Evolutionary conservation across 2,888 invertebrate species (phyloP).

Genomic region (Cerastis rubricosa): DNA sequence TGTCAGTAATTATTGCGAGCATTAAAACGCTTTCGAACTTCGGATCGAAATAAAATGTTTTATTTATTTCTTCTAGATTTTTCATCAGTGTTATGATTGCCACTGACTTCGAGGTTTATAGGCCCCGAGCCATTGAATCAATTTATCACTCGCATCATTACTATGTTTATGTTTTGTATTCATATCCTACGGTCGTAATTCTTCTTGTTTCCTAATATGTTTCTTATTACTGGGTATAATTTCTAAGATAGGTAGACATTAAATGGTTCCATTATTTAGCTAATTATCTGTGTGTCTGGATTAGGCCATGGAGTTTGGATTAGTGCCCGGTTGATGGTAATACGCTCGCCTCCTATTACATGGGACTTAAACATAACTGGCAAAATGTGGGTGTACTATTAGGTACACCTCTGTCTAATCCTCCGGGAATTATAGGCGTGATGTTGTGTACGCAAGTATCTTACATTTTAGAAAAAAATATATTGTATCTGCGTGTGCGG

Average conservation of each 20-base stretch:
- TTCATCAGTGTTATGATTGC: conserved; percentile 70
- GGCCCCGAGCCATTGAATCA: conserved; percentile 48
- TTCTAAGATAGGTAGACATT: neutral
- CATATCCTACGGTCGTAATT: neutral
- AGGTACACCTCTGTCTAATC: no score
- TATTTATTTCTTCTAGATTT: conserved; percentile 65
- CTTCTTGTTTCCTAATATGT: neutral
- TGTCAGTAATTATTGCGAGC: conserved; percentile 73
- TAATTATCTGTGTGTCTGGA: no score
- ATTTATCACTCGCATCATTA: conserved; percentile 7
- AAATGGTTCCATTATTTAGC: neutral
- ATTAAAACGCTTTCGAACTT: conserved; percentile 72
- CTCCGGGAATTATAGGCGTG: no score
- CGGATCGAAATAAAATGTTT: conserved; percentile 62
- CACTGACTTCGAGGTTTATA: conserved; percentile 62
- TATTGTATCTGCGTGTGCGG: no score
- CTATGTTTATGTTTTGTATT: neutral
- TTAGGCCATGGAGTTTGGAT: no score
- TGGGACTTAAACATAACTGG: no score
- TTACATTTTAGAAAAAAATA: no score
- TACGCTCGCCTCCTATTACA: no score
- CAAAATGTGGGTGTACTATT: no score
- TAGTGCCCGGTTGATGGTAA: no score
- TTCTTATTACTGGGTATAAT: neutral
- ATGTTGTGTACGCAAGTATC: no score